Conservation (phyloP, 2,113 vertebrate species). For the Xiphophorus couchianus region DNA sequence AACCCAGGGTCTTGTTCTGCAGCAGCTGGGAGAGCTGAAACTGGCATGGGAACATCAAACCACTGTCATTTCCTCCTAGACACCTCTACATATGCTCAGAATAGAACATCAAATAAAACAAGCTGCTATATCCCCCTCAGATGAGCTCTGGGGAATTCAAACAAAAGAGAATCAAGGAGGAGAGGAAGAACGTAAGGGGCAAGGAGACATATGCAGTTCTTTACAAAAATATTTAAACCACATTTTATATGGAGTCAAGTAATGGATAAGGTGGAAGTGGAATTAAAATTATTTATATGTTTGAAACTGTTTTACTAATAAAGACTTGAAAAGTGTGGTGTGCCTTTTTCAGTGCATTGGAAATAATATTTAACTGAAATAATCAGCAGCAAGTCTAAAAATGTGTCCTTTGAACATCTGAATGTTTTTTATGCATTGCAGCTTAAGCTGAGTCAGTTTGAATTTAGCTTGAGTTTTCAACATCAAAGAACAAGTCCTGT, state of each 20-base stretch:
- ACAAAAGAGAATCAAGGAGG: conserved; percentile 42
- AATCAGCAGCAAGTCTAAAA: neutral
- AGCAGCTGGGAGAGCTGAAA: conserved; percentile 50
- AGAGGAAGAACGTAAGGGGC: conserved; percentile 16
- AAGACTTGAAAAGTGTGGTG: neutral
- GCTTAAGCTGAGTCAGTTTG: no score
- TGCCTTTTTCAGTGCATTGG: neutral
- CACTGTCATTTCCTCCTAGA: conserved; percentile 31
- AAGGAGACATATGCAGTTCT: conserved; percentile 14
- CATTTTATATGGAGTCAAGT: neutral
- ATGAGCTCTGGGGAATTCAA: conserved; percentile 59
- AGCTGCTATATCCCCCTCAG: conserved; percentile 39
- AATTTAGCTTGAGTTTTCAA: neutral
- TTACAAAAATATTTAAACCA: neutral
- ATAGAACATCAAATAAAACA: conserved; percentile 61
- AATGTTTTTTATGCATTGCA: neutral
- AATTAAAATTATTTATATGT: neutral
- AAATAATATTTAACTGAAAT: neutral
- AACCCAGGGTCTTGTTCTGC: conserved; percentile 32
- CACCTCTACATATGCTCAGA: conserved; percentile 53
- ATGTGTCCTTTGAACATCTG: neutral
- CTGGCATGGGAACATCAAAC: conserved; percentile 25
- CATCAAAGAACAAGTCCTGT: neutral
- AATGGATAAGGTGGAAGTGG: no score
- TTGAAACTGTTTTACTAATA: neutral